Base-by-base conservation (phyloP, 1,140 invertebrate genomes). In the Hestina assimilis region DNA sequence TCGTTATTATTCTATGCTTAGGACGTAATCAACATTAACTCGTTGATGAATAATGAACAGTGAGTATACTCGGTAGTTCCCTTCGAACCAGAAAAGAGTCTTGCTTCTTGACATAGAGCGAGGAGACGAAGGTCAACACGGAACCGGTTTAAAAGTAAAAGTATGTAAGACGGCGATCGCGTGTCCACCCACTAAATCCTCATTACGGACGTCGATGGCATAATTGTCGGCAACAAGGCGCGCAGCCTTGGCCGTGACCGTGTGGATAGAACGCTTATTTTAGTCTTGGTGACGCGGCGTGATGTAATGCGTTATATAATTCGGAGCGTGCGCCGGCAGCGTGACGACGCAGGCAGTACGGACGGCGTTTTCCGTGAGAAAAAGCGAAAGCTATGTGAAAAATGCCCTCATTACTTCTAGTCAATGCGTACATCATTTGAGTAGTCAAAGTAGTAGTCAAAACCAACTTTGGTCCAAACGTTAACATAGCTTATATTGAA, bases 191-290 rank as follows among this genome's bases (percentile, higher is more conserved):
- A 83, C 82, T 78, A 79, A 85, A 83, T 83, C 82, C 82, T 87
- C 83, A 82, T 83, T 85, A 77, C 83, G 66, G 67, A 57, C 74
- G 65, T 57, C 68, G 79, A 66, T 71, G 68, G 76, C 65, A 78
- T 83, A 83, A 87, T 87, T 87, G 83, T 78, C 69, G 69, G 56
- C 68, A 72, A 72, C 74, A 62, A 69, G 66, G 63, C 73, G 70
- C 72, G 68, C 72, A 83, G 82, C 83, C 83, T 87, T 87, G 83
- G 83, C 83, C 82, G 77, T 87, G 83, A 87, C 83, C 83, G 82
- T 61, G 66, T 70, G 59, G 68, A 76, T 82, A 82, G 75, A 78
- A 60, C 75, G 79, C 69, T 80, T 83, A 85, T 85, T 87, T 84
- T 87, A 84, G 83, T 72, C 64, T 71, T 72, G 64, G 77, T 80